Percentiles rank a stretch among this genome's conserved stretches.
Conservation (phyloP, 2,888 invertebrate species). For the Nephrocerus scutellatus region DNA sequence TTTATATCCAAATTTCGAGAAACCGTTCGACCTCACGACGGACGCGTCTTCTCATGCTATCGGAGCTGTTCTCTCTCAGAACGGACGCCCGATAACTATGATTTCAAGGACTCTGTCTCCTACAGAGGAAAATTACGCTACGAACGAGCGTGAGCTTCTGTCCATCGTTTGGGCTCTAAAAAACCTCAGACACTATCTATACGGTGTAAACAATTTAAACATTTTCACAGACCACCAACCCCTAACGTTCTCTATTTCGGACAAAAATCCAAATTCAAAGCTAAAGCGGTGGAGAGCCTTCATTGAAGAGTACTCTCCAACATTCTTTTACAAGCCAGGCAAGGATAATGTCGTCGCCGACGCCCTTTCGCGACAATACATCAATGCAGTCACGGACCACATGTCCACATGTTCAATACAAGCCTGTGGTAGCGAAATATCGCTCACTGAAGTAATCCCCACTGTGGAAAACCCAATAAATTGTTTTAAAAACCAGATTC, state of each 20-base stretch:
- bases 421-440: conserved; percentile 14
- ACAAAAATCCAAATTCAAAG: conserved; percentile 21
- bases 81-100: conserved; percentile 17
- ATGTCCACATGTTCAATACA: background rate
- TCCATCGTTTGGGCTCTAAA: conserved; percentile 37
- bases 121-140: conserved; percentile 21
- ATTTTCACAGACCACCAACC: conserved; percentile 23
- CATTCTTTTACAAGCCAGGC: conserved; percentile 17
- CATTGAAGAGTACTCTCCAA: conserved; percentile 19
- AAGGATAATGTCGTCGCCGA: conserved; percentile 20
- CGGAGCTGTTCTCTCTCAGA: conserved; percentile 18
- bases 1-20: conserved; percentile 9
- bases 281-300: conserved; percentile 18
- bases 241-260: conserved; percentile 20
- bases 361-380: conserved; percentile 17
- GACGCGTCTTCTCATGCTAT: conserved; percentile 15
- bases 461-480: conserved; percentile 10
- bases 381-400: conserved; percentile 9
- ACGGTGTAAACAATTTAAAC: conserved; percentile 27
- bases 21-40: conserved; percentile 15
- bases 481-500: conserved; percentile 17
- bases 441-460: conserved; percentile 10
- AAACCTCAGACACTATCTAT: conserved; percentile 37
- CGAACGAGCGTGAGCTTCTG: conserved; percentile 37
- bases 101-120: conserved; percentile 17